A percentile compares a stretch with the other conserved stretches of the same genome.
Evolutionary conservation across 2,797 vertebrate genomes (phyloP).

Genomic region (Thalassophryne amazonica): DNA sequence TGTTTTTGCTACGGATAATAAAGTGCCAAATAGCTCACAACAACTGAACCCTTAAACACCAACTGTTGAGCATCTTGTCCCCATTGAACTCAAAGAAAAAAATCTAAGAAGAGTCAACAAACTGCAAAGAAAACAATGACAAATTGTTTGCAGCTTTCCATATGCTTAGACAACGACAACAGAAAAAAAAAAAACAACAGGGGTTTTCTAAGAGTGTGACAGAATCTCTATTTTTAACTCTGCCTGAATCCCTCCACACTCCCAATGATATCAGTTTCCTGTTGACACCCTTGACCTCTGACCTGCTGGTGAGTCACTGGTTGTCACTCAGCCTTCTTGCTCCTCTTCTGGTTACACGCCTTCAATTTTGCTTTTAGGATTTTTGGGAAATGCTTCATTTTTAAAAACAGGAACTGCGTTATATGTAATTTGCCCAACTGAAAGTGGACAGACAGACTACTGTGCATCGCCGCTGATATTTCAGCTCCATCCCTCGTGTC

Average conservation of each 20-base stretch:
- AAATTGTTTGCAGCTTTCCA: neutral
- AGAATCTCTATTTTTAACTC: conserved; percentile 50
- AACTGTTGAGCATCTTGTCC: no score
- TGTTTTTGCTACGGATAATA: no score
- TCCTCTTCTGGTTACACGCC: conserved; percentile 39
- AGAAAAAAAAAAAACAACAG: neutral
- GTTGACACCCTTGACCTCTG: conserved; percentile 28
- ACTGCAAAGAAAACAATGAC: no score
- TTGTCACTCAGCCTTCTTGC: conserved; percentile 12
- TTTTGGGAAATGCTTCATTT: conserved; percentile 47
- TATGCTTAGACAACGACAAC: neutral
- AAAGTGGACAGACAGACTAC: no score
- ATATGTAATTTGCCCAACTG: no score
- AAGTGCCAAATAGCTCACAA: no score
- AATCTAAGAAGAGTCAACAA: no score
- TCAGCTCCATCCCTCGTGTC: no score
- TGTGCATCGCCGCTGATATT: no score
- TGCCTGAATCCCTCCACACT: conserved; percentile 3
- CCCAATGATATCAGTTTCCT: conserved; percentile 37
- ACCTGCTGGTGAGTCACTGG: conserved; percentile 61
- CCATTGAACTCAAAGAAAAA: no score
- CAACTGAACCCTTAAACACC: no score
- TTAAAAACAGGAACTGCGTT: no score
- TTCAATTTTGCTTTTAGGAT: conserved; percentile 17
- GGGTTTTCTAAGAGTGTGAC: conserved; percentile 20